These are phyloP conservation scores for Microchirus variegatus DNA, from an alignment of 2,797 vertebrate species.

Conservation along the genomic window DNA sequence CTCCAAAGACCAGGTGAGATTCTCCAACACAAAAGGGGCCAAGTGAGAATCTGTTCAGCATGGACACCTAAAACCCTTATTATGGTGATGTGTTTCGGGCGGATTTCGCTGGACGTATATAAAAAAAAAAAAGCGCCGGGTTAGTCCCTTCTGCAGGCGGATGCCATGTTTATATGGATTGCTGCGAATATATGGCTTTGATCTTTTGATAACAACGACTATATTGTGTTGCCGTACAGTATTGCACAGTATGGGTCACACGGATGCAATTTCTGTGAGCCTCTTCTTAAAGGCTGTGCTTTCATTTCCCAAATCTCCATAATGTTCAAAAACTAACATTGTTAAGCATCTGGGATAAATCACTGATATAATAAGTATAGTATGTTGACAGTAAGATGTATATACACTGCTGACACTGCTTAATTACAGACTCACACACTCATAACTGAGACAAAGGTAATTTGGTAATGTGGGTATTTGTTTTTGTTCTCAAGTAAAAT, in stretches of 20 bases:
- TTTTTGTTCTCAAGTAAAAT: no score
- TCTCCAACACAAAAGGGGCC: slow-evolving; percentile 77
- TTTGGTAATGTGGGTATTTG: no score
- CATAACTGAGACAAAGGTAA: no score
- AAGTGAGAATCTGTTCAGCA: slow-evolving; percentile 71
- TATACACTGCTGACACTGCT: no score
- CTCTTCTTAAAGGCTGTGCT: neutral
- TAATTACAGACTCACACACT: no score
- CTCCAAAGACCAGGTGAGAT: slow-evolving; percentile 82
- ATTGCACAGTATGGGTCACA: slow-evolving; percentile 8
- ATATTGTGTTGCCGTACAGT: slow-evolving; percentile 3
- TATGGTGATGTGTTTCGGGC: slow-evolving; percentile 58
- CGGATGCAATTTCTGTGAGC: no score
- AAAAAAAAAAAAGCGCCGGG: slow-evolving; percentile 44
- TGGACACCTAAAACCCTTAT: slow-evolving; percentile 67
- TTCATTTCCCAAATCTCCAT: neutral
- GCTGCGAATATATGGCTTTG: slow-evolving; percentile 43
- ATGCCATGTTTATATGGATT: slow-evolving; percentile 36
- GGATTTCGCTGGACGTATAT: slow-evolving; percentile 50
- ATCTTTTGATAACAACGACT: slow-evolving; percentile 42
- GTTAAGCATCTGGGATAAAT: no score
- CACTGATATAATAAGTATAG: no score
- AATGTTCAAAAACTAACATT: neutral
- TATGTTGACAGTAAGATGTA: no score
- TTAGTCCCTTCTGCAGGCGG: slow-evolving; percentile 36